Evolutionary conservation across 2,797 vertebrate species (phyloP), one percentile per base, ranked within the genome.

Genomic region (Melanotaenia boesemani): DNA sequence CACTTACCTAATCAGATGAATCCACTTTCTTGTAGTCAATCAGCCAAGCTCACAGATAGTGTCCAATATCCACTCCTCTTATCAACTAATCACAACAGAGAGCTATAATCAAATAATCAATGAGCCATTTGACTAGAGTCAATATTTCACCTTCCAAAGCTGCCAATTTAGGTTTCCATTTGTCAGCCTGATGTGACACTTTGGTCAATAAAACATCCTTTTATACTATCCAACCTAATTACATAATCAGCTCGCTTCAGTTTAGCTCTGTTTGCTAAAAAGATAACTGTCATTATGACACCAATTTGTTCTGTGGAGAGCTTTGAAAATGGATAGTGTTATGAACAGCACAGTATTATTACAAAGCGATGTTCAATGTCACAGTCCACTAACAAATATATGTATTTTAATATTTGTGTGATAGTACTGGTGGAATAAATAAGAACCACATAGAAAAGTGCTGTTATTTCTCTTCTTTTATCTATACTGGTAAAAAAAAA

Each of bases 71-170:
- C 83, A 84, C 67, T 85, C 77, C 80, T 65, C 70, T 86, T 77
- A 91, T 91, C 85, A 83, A 62, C 73, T 85, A 87, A 93, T 89
- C 86, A 75, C 78, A 83, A 78, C 77, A 67, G 78, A 84, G 82
- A 69, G 65, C 82, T 85, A 78, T 89, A 91, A 92, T 92, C 88
- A 90, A 89, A 89, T 81, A 89, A 90, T 92, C 88, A 88, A 91
- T 93, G 76, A 63, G 71, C 70, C 77, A 84, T 86, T 90, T 91
- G 87, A 88, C 85, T 76, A 59, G 54, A 84, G 65, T 90, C 91
- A 61, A 82, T 91, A 83, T 81, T 55, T 65, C 44, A 83, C 79
- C 81, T 71, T 72, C 64, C 73, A 74, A 70, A 85, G 77, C 86
- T 87, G 81, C 71, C 87, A 88, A 80, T 89, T 88, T 82, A 80